These are phyloP conservation scores for Malurus cyaneus DNA, from an alignment of 2,113 vertebrate species.

Conservation along the genomic window DNA sequence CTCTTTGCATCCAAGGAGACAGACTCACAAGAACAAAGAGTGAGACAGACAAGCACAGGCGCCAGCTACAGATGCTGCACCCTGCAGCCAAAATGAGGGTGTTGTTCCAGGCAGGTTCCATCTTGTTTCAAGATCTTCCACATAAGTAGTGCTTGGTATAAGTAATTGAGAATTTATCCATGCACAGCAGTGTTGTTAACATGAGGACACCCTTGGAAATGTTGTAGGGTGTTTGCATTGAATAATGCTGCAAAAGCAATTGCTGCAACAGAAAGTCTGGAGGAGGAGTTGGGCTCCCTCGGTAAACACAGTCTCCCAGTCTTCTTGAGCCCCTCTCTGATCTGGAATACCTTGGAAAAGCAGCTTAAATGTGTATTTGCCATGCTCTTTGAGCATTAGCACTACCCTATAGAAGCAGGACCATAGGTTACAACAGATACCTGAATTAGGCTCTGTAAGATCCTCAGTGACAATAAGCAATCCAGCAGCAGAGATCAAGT, in stretches of 20 bases:
- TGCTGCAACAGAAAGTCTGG: neutral
- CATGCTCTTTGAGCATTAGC: neutral
- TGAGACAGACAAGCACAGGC: conserved; percentile 30
- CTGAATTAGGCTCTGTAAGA: neutral
- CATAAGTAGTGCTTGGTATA: neutral
- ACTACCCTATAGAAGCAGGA: neutral
- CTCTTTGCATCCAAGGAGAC: conserved; percentile 33
- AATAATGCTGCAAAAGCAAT: neutral
- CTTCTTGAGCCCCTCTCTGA: neutral
- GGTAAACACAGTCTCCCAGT: neutral
- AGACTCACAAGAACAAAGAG: conserved; percentile 49
- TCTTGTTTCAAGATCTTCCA: conserved; percentile 43
- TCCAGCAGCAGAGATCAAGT: neutral
- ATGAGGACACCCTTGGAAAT: neutral
- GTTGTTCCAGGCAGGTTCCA: conserved; percentile 40
- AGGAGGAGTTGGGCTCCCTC: neutral
- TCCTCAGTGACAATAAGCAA: neutral
- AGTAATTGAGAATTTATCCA: neutral
- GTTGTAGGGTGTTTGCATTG: neutral
- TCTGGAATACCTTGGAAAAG: neutral
- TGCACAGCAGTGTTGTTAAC: neutral
- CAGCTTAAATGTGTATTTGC: neutral
- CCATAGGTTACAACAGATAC: neutral
- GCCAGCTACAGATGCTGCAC: conserved; percentile 39
- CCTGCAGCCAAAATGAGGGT: conserved; percentile 52